A percentile compares a stretch with the other conserved stretches of the same genome.
Evolutionary conservation across 2,888 invertebrate genomes (phyloP).

Genomic region (Drosophila barbarae): DNA sequence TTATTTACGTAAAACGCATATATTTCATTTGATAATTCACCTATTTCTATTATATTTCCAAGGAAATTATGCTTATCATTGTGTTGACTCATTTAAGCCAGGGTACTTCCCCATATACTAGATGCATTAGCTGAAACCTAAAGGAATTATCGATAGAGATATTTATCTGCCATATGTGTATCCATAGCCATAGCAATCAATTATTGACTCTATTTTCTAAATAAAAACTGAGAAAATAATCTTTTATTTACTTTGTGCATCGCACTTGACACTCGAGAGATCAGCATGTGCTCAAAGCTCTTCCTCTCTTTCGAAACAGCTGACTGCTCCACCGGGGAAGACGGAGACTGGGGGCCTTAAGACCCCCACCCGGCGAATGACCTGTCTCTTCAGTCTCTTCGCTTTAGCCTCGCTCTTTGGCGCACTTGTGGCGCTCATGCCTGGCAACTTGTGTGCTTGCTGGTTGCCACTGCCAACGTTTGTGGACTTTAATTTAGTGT

Average conservation of each 20-base stretch:
- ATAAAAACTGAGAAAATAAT: background rate
- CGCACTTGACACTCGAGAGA: constrained; percentile 13
- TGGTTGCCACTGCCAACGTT: constrained; percentile 31
- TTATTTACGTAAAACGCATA: background rate
- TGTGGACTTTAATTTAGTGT: constrained; percentile 29
- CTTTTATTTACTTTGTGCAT: constrained; percentile 13
- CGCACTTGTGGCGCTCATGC: constrained; percentile 9
- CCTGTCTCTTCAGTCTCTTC: constrained; percentile 46
- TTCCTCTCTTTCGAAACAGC: constrained; percentile 18
- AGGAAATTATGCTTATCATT: background rate
- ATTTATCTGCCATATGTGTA: background rate
- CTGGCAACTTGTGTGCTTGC: constrained; percentile 3
- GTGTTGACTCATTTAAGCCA: constrained; percentile 19
- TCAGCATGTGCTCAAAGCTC: constrained; percentile 30
- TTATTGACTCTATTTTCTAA: background rate
- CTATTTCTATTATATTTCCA: background rate
- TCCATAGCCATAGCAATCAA: background rate
- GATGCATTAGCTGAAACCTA: background rate
- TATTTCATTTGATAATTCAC: background rate
- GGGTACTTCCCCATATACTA: background rate
- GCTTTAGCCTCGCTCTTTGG: constrained; percentile 21
- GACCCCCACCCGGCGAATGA: constrained; percentile 17
- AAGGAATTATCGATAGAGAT: constrained; percentile 1
- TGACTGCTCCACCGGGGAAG: constrained; percentile 10
- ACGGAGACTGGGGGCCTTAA: background rate